Evolutionary conservation across 2,797 vertebrate genomes (phyloP).

Genomic region (Enteromius trimaculatus): DNA sequence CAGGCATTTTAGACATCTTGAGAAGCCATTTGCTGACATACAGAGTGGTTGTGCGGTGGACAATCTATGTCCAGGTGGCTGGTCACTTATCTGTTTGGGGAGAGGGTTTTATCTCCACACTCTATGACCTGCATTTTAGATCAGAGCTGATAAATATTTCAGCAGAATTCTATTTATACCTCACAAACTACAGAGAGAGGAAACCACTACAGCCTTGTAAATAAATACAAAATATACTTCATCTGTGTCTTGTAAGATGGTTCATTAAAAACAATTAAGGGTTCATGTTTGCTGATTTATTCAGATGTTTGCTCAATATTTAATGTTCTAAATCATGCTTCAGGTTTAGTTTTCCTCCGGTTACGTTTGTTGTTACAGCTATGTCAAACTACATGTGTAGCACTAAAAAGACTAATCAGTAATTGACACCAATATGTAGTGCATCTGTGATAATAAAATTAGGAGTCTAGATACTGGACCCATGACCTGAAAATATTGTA

Average conservation of each 20-base stretch:
- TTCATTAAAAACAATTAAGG: slow-evolving; percentile 27
- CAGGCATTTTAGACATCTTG: slow-evolving; percentile 40
- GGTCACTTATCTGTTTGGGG: slow-evolving; percentile 46
- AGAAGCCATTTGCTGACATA: slow-evolving; percentile 57
- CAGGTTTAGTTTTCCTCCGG: neutral
- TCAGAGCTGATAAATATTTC: slow-evolving; percentile 74
- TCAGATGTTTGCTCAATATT: slow-evolving; percentile 5
- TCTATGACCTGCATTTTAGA: slow-evolving; percentile 62
- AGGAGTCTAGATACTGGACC: neutral
- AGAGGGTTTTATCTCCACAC: slow-evolving; percentile 41
- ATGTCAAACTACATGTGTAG: neutral
- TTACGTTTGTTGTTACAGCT: neutral
- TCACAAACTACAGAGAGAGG: neutral
- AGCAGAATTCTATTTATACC: slow-evolving; percentile 67
- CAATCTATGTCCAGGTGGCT: slow-evolving; percentile 47
- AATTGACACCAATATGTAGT: neutral
- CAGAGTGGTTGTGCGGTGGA: slow-evolving; percentile 37
- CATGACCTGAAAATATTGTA: neutral
- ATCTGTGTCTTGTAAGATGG: neutral
- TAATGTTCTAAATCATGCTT: neutral
- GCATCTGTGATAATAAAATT: neutral
- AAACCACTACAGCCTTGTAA: neutral
- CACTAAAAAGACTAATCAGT: neutral
- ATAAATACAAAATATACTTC: slow-evolving; percentile 9
- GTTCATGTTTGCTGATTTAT: neutral